Conservation (phyloP, 2,888 invertebrate species). For the Scotopteryx bipunctaria region DNA sequence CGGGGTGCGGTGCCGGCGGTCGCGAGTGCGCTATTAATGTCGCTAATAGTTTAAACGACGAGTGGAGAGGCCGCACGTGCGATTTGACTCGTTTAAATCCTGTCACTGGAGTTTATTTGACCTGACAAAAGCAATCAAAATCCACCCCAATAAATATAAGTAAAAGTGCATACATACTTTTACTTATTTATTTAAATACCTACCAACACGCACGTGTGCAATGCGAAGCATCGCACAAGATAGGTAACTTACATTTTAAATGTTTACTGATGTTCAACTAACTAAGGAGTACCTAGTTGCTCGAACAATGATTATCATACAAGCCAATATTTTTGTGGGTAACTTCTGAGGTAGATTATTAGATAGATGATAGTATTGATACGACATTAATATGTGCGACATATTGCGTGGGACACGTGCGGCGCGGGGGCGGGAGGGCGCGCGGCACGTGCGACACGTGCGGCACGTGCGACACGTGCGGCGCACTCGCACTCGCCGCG, state of each 20-base stretch:
- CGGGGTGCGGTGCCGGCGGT: slow-evolving; percentile 45
- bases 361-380: too few species aligned
- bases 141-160: neutral
- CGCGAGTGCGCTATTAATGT: slow-evolving; percentile 50
- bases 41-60: slow-evolving; percentile 42
- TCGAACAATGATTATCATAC: too few species aligned
- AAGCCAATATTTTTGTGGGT: too few species aligned
- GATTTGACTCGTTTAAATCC: neutral
- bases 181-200: too few species aligned
- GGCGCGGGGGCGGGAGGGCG: too few species aligned
- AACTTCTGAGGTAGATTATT: too few species aligned
- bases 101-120: slow-evolving; percentile 21
- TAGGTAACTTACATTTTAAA: too few species aligned
- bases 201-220: too few species aligned
- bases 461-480: neutral
- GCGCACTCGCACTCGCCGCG: neutral
- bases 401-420: neutral
- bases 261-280: too few species aligned
- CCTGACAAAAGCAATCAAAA: slow-evolving; percentile 27
- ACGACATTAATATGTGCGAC: neutral
- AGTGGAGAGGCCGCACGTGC: slow-evolving; percentile 22
- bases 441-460: neutral
- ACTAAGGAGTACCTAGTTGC: too few species aligned
- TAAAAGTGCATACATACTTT: too few species aligned
- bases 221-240: too few species aligned